These are phyloP conservation scores for Thysanoteuthis rhombus DNA, from an alignment of 2,888 invertebrate species.

Conservation along the genomic window DNA sequence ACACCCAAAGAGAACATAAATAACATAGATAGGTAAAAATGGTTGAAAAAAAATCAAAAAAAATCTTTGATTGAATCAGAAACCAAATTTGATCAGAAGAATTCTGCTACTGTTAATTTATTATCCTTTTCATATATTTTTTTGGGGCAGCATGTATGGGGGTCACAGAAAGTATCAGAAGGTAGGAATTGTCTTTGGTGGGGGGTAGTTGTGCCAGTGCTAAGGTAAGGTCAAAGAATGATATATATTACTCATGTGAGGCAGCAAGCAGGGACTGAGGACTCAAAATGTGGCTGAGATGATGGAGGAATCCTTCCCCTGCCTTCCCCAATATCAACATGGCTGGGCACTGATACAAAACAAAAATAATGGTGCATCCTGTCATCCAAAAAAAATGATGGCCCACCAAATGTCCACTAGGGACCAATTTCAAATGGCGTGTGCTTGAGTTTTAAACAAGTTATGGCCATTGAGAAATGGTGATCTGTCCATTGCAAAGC, in stretches of 20 bases:
- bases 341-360: background rate
- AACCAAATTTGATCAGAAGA: background rate
- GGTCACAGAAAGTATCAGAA: too few relatives aligned
- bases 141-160: too few relatives aligned
- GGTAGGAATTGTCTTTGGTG: too few relatives aligned
- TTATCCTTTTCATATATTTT: too few relatives aligned
- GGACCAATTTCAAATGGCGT: background rate
- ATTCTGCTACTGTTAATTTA: too few relatives aligned
- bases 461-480: background rate
- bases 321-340: background rate
- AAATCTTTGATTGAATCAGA: background rate
- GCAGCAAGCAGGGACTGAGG: background rate
- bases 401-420: background rate
- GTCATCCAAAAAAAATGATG: background rate
- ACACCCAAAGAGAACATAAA: too few relatives aligned
- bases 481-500: slow-evolving; percentile 12
- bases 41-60: background rate
- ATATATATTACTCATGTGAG: background rate
- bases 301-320: too few relatives aligned
- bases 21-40: background rate
- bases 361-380: background rate
- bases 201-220: too few relatives aligned
- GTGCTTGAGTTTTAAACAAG: background rate
- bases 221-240: too few relatives aligned
- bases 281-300: background rate